Evolutionary conservation across 1,140 invertebrate genomes (phyloP), one percentile per base, ranked within the genome.

Genomic region (Trichonephila clavipes): DNA sequence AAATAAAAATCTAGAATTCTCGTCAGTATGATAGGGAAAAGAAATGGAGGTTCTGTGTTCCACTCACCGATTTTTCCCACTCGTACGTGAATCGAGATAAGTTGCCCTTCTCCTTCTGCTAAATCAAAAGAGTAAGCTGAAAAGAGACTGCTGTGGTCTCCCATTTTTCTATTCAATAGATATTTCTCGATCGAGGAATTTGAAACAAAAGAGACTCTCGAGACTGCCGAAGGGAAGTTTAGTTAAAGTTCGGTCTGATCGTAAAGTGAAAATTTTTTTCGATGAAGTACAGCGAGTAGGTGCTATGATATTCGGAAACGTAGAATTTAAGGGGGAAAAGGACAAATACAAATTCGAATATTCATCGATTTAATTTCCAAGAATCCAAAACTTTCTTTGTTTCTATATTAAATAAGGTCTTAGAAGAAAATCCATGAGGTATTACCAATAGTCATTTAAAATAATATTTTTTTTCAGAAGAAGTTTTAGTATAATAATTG

Each of bases 161-260:
- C 44, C 82, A 28, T 83, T 59, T 83, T 51, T 58, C 69, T 28
- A 34, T 24, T 34, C 81, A 82, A 82, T 82, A 40, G 77, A 82
- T 82, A 44, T 82, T 82, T 51, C 34, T 40, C 5, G 5, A 19
- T 51, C 81, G 19, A 58, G 1, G 3, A n/a, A 58, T 12, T 83
- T 83, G 82, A 83, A 83, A 83, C 82, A 58, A 83, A 83, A 59
- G 82, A 24, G 19, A n/a, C 82, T 44, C 82, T 21, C 51, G 82
- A 28, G 82, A 58, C 16, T 83, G 82, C 21, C 19, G 8, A 58
- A 44, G 24, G 82, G 82, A 83, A 83, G 82, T 83, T 51, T n/a
- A 40, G 82, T 28, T 59, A 21, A 19, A 77, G 69, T 77, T 34
- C 69, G 18, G 18, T 18, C 1, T 51, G 44, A 83, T 83, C 40